phyloP scores from a whole-genome alignment of 1,140 invertebrate genomes.

The Saccostrea glomerata region DNA sequence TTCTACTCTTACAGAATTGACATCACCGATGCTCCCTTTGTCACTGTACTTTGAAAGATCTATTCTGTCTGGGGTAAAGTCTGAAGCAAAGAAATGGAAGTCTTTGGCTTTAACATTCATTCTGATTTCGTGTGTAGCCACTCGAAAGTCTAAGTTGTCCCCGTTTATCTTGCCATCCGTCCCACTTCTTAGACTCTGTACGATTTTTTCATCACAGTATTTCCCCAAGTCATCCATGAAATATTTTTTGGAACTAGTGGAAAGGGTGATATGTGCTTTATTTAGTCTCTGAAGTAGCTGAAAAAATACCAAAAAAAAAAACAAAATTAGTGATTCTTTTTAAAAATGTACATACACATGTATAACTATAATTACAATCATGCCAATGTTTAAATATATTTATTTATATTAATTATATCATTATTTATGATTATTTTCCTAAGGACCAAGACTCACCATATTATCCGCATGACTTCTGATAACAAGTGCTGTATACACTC shows the following conservation, averaged over 20 bases:
- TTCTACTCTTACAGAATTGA: background rate
- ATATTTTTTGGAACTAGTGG: slow-evolving; percentile 40
- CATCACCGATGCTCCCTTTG: slow-evolving; percentile 8
- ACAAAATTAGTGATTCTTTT: too few relatives aligned
- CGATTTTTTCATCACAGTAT: slow-evolving; percentile 21
- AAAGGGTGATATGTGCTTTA: slow-evolving; percentile 48
- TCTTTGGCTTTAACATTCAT: slow-evolving; percentile 42
- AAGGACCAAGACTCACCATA: slow-evolving; percentile 22
- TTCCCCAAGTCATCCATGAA: slow-evolving; percentile 31
- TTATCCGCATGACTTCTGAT: slow-evolving; percentile 58
- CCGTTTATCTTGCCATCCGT: slow-evolving; percentile 49
- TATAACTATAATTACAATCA: too few relatives aligned
- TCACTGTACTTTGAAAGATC: slow-evolving; percentile 19
- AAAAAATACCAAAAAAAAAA: background rate
- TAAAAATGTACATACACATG: too few relatives aligned
- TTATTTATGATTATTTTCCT: too few relatives aligned
- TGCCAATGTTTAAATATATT: too few relatives aligned
- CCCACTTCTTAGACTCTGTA: background rate
- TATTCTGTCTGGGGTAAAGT: slow-evolving; percentile 17
- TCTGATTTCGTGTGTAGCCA: slow-evolving; percentile 47
- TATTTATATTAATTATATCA: too few relatives aligned
- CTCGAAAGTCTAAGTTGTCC: slow-evolving; percentile 46
- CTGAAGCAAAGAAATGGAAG: slow-evolving; percentile 30
- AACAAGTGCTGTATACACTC: slow-evolving; percentile 44
- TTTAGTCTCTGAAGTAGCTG: slow-evolving; percentile 46